Percentiles rank a stretch among this genome's conserved stretches.
phyloP scores from a whole-genome alignment of 1,140 invertebrate species.

The Zophobas atratus region DNA sequence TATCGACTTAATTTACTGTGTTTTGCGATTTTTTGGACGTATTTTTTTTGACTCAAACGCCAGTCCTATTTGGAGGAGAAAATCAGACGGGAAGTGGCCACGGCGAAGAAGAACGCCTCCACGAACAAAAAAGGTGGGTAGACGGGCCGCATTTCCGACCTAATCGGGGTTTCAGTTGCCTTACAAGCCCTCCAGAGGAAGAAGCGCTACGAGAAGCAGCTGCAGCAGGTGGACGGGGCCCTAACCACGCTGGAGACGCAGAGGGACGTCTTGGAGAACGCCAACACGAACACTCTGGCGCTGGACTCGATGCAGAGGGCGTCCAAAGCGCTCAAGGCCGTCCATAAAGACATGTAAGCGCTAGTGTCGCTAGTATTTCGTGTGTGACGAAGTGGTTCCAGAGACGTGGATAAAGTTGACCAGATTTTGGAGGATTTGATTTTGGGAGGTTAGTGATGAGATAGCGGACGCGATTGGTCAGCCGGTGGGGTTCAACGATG shows the following conservation, averaged over 20 bases:
- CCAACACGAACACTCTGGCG: constrained; percentile 99
- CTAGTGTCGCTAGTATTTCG: not conserved
- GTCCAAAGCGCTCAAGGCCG: constrained; percentile 95
- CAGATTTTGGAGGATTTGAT: constrained; percentile 99
- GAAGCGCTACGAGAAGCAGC: constrained; percentile 97
- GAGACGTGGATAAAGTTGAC: constrained; percentile 98
- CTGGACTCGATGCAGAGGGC: constrained; percentile 97
- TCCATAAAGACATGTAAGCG: constrained; percentile 96
- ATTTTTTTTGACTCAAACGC: constrained; percentile 82
- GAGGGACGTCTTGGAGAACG: constrained; percentile 96
- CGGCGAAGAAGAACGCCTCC: constrained; percentile 94
- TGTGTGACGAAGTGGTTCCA: constrained; percentile 66
- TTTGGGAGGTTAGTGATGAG: constrained; percentile 98
- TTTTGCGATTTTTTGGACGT: too few species aligned
- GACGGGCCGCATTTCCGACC: too few species aligned
- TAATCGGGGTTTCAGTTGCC: constrained; percentile 79
- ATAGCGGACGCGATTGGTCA: constrained; percentile 99
- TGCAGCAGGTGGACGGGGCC: constrained; percentile 98
- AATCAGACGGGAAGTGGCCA: constrained; percentile 90
- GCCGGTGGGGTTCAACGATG: constrained; percentile 91
- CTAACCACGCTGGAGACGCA: constrained; percentile 99
- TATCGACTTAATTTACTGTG: too few species aligned
- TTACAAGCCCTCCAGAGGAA: constrained; percentile 98
- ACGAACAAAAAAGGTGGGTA: constrained; percentile 96
- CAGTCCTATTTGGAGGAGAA: constrained; percentile 98